phyloP scores from a whole-genome alignment of 1,140 invertebrate genomes.

The Atta cephalotes region DNA sequence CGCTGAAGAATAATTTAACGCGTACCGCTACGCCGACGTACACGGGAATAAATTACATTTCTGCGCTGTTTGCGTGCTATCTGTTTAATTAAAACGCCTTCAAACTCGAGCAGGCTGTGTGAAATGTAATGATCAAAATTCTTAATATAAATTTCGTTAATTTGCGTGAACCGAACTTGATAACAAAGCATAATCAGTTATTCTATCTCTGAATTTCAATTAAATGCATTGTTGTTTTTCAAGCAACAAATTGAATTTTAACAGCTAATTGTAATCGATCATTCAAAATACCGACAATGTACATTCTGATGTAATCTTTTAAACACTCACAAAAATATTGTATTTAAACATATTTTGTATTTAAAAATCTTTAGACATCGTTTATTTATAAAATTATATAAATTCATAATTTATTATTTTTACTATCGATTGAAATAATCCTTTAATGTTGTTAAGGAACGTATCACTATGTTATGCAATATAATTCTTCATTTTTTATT shows the following conservation, averaged over 20 bases:
- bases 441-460: background rate
- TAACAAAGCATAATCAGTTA: slow-evolving; percentile 26
- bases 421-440: background rate
- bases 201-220: slow-evolving; percentile 18
- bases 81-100: slow-evolving; percentile 43
- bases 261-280: slow-evolving; percentile 9
- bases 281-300: background rate
- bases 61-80: slow-evolving; percentile 23
- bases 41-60: slow-evolving; percentile 42
- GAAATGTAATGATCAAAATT: slow-evolving; percentile 20
- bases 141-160: slow-evolving; percentile 21
- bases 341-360: background rate
- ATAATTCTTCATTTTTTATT: background rate
- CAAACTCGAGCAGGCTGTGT: background rate
- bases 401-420: background rate
- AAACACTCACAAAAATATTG: background rate
- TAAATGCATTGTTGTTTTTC: slow-evolving; percentile 1
- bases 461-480: background rate
- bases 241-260: slow-evolving; percentile 30
- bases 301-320: slow-evolving; percentile 29
- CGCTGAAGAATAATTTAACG: slow-evolving; percentile 41
- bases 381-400: background rate
- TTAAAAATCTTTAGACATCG: background rate
- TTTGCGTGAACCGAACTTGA: background rate
- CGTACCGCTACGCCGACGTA: background rate